Conservation (phyloP, 2,797 vertebrate genomes). For the Eospalax fontanierii region DNA sequence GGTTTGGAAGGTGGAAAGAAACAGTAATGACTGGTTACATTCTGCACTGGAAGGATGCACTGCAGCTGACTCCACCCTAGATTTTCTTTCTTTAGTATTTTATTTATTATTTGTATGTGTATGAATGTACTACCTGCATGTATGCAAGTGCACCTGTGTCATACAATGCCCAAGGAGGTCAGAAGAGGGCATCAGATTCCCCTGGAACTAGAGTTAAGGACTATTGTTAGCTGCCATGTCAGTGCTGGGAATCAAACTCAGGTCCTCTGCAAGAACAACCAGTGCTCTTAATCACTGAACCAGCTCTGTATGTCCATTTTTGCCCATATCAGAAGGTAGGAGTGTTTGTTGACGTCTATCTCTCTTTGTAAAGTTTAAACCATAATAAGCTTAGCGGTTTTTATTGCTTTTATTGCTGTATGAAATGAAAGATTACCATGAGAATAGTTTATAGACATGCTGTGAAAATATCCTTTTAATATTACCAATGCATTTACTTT, state of each 20-base stretch:
- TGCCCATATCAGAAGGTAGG: neutral
- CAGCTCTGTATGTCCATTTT: no score
- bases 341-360: neutral
- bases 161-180: no score
- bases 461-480: neutral
- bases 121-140: no score
- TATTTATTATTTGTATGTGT: no score
- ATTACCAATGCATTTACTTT: neutral
- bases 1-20: neutral
- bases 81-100: neutral
- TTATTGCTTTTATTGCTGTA: neutral
- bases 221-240: no score
- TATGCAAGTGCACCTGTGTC: no score
- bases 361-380: slow-evolving; percentile 18
- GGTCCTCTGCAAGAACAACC: no score
- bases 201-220: no score
- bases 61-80: neutral
- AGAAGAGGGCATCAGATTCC: no score
- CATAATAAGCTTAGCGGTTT: neutral
- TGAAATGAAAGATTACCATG: neutral
- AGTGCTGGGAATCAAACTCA: no score
- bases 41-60: neutral
- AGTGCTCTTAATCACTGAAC: no score
- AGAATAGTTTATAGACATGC: slow-evolving; percentile 15
- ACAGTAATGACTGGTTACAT: neutral